Evolutionary conservation across 2,797 vertebrate species (phyloP), one percentile per base, ranked within the genome.

Genomic region (Thaleichthys pacificus): DNA sequence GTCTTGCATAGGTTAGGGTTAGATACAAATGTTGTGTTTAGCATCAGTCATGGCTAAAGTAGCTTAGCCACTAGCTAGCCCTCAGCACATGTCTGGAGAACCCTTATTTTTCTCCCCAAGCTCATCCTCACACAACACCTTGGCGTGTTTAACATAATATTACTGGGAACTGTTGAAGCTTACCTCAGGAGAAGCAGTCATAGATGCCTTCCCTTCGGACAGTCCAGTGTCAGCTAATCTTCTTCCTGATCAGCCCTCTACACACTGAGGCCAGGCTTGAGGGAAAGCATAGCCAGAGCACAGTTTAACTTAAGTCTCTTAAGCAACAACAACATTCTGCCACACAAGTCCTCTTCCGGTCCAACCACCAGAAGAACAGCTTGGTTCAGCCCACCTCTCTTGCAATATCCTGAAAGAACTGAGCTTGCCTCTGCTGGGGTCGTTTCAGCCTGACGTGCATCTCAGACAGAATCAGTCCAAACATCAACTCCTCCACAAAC

Each of bases 21-120:
- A 42, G 9, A 42, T 42, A 42, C 5, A 42, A 42, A 42, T 42
- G 11, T 54, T 54, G 51, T 54, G 5, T 54, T 17, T 17, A 9
- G 51, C 51, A 54, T 54, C 51, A 3, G 17, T 54, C 15, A 54
- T n/a, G 51, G 17, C 17, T n/a, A 1, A 15, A 17, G 51, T 54
- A 54, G 51, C 51, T 2, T 17, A 17, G 19, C 19, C 15, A n/a
- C 82, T 82, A 1, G 85, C 84, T 89, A 73, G 77, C 77, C 74
- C 79, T 76, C 57, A 80, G 87, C 88, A 88, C 83, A 87, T 83
- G 84, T 86, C 78, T 73, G 66, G 28, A 56, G 28, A 56, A 54
- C 63, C 19, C 3, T 28, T 54, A 19, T 68, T 5, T 61, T 61
- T 22, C 26, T 4, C 38, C 38, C 38, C 38, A 42, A 42, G 38